Percentiles rank a stretch among this genome's conserved stretches.
Conservation (phyloP, 2,888 invertebrate species). For the Perithous albicinctus region DNA sequence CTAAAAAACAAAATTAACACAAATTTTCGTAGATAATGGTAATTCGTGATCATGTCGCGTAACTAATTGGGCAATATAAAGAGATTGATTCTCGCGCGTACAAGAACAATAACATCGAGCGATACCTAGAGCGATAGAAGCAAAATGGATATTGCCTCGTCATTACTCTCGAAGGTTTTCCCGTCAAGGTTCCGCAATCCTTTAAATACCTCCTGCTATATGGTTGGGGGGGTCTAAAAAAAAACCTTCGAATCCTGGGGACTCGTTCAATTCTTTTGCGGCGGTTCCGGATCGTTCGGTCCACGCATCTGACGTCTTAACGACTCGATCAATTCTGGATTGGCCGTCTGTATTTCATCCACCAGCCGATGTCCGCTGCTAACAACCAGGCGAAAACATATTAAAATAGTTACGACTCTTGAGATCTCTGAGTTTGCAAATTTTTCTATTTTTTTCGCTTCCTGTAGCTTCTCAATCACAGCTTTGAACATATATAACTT, state of each 20-base stretch:
- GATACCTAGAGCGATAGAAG: slow-evolving; percentile 29
- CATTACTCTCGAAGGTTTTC: slow-evolving; percentile 6
- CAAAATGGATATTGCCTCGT: slow-evolving; percentile 39
- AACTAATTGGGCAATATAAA: slow-evolving; percentile 45
- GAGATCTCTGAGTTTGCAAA: background rate
- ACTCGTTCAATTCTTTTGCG: slow-evolving; percentile 78
- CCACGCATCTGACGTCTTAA: slow-evolving; percentile 87
- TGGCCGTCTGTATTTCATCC: slow-evolving; percentile 92
- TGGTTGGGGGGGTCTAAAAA: slow-evolving; percentile 11
- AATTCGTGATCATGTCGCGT: slow-evolving; percentile 24
- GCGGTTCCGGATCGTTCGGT: slow-evolving; percentile 79
- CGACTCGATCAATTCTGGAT: slow-evolving; percentile 93
- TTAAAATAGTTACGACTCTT: slow-evolving; percentile 7
- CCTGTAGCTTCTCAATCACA: background rate
- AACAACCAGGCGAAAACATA: slow-evolving; percentile 66
- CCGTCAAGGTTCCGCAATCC: background rate
- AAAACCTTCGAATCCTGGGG: background rate
- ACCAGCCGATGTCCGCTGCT: slow-evolving; percentile 92
- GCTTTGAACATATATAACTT: no score
- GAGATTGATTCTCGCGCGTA: slow-evolving; percentile 29
- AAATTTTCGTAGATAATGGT: slow-evolving; percentile 7
- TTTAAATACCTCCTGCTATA: background rate
- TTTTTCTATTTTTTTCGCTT: background rate
- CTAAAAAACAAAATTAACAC: slow-evolving; percentile 37
- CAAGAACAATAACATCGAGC: slow-evolving; percentile 38